Evolutionary conservation across 1,140 invertebrate species (phyloP).

Genomic region (Aphidius gifuensis): DNA sequence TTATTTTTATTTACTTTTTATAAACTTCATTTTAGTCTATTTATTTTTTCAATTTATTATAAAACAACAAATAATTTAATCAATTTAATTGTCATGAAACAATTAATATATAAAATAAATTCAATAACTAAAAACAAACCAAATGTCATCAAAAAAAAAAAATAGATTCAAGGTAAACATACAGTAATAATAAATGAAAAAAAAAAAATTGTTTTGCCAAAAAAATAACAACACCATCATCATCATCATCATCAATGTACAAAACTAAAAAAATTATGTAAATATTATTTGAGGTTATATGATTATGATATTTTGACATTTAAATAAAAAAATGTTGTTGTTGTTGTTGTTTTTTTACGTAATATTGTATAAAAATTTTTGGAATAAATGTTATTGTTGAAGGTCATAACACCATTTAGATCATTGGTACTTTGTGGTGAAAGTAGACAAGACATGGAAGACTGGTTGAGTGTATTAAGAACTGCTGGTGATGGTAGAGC

Average conservation of each 20-base stretch:
- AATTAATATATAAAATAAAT: neutral
- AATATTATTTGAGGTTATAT: no score
- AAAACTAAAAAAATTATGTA: no score
- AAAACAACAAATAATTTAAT: no score
- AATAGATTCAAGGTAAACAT: no score
- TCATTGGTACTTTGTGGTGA: constrained; percentile 81
- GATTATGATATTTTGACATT: neutral
- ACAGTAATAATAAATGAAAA: no score
- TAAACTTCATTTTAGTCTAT: no score
- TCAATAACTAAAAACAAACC: no score
- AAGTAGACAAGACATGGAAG: constrained; percentile 82
- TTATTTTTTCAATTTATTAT: no score
- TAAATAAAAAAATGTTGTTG: neutral
- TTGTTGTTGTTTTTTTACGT: neutral
- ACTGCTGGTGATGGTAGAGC: constrained; percentile 68
- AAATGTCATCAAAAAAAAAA: no score
- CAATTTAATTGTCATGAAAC: neutral
- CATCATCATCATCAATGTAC: no score
- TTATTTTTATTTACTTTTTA: neutral
- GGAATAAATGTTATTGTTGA: constrained; percentile 33
- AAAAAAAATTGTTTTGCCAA: no score
- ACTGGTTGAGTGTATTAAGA: constrained; percentile 78
- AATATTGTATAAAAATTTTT: constrained; percentile 8
- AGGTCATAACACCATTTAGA: constrained; percentile 85
- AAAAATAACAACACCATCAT: no score